A percentile compares a stretch with the other conserved stretches of the same genome.
phyloP scores from a whole-genome alignment of 2,888 invertebrate genomes.

The Aleiodes testaceus region DNA sequence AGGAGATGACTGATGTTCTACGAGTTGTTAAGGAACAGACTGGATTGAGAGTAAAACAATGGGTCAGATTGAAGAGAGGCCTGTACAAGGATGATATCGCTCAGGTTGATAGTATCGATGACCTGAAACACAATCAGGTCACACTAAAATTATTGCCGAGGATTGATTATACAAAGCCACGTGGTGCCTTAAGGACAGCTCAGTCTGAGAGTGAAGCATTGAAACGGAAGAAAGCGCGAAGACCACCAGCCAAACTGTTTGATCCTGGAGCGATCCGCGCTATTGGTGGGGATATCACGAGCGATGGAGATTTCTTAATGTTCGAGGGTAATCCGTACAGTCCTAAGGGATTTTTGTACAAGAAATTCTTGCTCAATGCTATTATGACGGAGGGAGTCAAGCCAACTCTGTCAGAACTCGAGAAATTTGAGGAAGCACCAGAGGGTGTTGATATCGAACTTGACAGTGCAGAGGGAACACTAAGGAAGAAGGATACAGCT shows the following conservation, averaged over 20 bases:
- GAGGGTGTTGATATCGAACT: conserved; percentile 91
- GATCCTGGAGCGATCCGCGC: conserved; percentile 95
- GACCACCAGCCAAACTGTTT: conserved; percentile 94
- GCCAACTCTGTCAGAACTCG: conserved; percentile 95
- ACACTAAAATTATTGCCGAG: conserved; percentile 96
- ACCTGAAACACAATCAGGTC: conserved; percentile 96
- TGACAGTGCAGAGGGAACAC: conserved; percentile 70
- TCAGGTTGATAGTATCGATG: conserved; percentile 96
- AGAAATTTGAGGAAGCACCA: conserved; percentile 93
- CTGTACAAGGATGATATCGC: conserved; percentile 94
- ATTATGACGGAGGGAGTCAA: conserved; percentile 95
- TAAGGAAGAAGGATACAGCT: conserved; percentile 83
- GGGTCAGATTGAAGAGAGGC: conserved; percentile 96
- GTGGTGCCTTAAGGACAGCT: conserved; percentile 91
- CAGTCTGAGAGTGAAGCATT: conserved; percentile 88
- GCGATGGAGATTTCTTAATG: conserved; percentile 96
- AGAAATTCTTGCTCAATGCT: conserved; percentile 96
- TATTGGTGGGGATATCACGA: conserved; percentile 96
- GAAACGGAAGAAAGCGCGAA: conserved; percentile 91
- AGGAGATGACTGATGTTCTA: conserved; percentile 99
- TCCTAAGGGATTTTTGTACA: conserved; percentile 95
- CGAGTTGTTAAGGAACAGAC: conserved; percentile 97
- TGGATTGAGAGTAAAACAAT: conserved; percentile 93
- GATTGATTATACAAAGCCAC: conserved; percentile 94
- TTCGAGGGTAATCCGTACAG: conserved; percentile 98